Base-by-base conservation (phyloP, 2,113 vertebrate species). In the Plotosus lineatus region DNA sequence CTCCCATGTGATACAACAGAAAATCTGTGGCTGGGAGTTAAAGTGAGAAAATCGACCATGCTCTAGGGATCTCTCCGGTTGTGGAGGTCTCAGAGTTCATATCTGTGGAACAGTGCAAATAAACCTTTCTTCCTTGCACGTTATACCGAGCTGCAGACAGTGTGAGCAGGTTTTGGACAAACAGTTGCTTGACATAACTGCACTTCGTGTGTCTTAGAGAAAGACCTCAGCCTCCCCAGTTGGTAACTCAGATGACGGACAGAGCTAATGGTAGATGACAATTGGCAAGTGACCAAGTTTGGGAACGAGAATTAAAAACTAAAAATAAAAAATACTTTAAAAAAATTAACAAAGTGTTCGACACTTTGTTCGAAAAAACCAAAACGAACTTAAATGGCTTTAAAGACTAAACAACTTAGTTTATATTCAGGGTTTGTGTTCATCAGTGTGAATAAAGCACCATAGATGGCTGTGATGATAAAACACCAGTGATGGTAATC, bases 401-500 rank as follows among this genome's bases (percentile, higher is more conserved):
- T 79, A 56, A 36, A 56, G 51, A 69, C 61, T 40, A 71, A 79
- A 71, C 65, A 71, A 9, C 19, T 73, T 51, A 19, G 42, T 71
- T 71, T 50, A 21, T 33, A 31, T 72, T 28, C 53, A 1, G 53
- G 12, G 53, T 10, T 72, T 80, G 19, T 46, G 60, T 60, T 72
- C 28, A 9, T 33, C 60, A 72, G 17, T 60, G 66, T 28, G 65
- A 66, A 46, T 71, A 79, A 68, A 46, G n/a, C 51, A 33, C 21
- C 48, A 33, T n/a, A n/a, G n/a, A n/a, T 58, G 51, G 40, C 55
- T 48, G 7, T 58, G 40, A 50, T 72, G 53, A 80, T 60, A 73
- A 60, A 80, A 80, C 7, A 12, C 50, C 51, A 60, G 65, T 71
- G 78, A 71, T 58, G 40, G 53, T 44, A 72, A 48, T 69, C 38